Evolutionary conservation across 2,888 invertebrate species (phyloP).

Genomic region (Heliconius sara): DNA sequence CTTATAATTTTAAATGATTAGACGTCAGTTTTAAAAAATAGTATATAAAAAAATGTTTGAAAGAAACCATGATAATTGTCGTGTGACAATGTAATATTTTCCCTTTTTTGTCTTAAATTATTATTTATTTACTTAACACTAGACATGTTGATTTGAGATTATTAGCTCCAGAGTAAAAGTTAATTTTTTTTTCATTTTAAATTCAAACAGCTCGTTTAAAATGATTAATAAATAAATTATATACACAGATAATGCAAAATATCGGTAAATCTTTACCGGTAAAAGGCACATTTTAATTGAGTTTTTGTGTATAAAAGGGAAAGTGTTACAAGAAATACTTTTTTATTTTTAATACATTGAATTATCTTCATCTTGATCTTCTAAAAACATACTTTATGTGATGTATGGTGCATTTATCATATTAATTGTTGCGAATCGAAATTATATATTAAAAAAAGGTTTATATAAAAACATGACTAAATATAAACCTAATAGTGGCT

Average conservation of each 20-base stretch:
- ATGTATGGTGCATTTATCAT: slow-evolving; percentile 41
- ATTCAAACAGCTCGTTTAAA: background rate
- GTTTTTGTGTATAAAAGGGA: background rate
- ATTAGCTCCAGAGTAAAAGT: too few species aligned
- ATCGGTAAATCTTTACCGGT: too few species aligned
- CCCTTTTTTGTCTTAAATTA: background rate
- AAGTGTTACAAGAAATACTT: background rate
- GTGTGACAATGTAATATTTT: background rate
- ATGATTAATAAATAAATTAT: too few species aligned
- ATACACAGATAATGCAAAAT: too few species aligned
- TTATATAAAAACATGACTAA: slow-evolving; percentile 24
- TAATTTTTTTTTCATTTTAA: background rate
- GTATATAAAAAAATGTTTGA: background rate
- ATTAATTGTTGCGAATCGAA: slow-evolving; percentile 37
- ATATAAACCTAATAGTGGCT: slow-evolving; percentile 50
- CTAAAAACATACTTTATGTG: slow-evolving; percentile 32
- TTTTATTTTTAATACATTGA: background rate
- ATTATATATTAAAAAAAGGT: slow-evolving; percentile 31
- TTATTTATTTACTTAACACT: background rate
- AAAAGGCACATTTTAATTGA: too few species aligned
- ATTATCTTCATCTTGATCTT: background rate
- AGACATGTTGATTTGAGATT: background rate
- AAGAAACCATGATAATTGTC: background rate
- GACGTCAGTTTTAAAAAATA: background rate
- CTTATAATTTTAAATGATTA: background rate